Percentiles rank a stretch among this genome's conserved stretches.
phyloP scores from a whole-genome alignment of 2,888 invertebrate genomes.

The Orthonychiurus folsomi region DNA sequence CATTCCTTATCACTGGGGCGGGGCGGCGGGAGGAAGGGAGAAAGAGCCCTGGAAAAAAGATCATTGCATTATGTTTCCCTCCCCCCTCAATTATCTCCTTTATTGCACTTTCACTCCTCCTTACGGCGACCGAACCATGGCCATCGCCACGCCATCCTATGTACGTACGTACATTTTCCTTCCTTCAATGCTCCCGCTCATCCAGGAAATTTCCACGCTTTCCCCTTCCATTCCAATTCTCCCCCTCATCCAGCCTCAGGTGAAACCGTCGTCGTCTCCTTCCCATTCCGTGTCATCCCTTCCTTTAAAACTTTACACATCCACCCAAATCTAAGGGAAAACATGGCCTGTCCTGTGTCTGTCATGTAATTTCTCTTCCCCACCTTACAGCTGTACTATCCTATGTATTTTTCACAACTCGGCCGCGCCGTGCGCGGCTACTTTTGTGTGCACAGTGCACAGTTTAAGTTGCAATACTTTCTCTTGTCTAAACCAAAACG shows the following conservation, averaged over 20 bases:
- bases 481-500: no score
- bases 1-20: conserved; percentile 12
- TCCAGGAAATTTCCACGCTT: background rate
- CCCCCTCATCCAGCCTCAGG: background rate
- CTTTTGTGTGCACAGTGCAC: no score
- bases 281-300: background rate
- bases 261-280: background rate
- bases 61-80: conserved; percentile 16
- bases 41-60: no score
- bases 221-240: background rate
- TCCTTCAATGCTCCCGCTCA: background rate
- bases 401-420: no score
- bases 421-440: no score
- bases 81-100: conserved; percentile 9
- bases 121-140: background rate
- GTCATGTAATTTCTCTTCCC: background rate
- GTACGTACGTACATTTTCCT: no score
- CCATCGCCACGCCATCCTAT: no score
- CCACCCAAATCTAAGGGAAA: background rate
- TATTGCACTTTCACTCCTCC: background rate
- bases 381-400: no score
- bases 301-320: background rate
- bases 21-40: no score
- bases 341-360: background rate
- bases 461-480: no score